Conservation (phyloP, 2,113 vertebrate genomes). For the Burhinus oedicnemus region DNA sequence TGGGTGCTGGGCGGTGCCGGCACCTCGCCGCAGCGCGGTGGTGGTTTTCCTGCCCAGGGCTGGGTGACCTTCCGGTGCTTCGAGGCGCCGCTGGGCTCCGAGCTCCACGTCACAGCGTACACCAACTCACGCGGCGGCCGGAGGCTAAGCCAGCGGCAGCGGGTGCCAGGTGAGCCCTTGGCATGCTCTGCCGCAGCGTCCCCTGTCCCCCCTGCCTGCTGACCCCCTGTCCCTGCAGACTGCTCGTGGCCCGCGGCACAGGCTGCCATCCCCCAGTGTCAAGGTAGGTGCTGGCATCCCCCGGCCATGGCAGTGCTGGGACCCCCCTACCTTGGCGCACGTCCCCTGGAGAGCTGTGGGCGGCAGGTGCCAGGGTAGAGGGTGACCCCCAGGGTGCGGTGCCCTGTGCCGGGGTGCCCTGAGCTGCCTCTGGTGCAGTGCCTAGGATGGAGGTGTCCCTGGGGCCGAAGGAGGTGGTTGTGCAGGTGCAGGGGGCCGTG, state of each 20-base stretch:
- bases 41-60: slow-evolving; percentile 72
- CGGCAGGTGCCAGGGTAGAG: background rate
- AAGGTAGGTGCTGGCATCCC: slow-evolving; percentile 50
- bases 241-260: slow-evolving; percentile 63
- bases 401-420: background rate
- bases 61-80: slow-evolving; percentile 76
- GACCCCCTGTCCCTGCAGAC: slow-evolving; percentile 62
- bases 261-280: slow-evolving; percentile 66
- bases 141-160: slow-evolving; percentile 47
- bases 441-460: slow-evolving; percentile 58
- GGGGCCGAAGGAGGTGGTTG: slow-evolving; percentile 11
- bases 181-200: fast-evolving
- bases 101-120: slow-evolving; percentile 65
- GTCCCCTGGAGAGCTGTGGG: background rate
- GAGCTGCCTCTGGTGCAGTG: background rate
- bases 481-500: slow-evolving; percentile 22
- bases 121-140: background rate
- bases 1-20: background rate
- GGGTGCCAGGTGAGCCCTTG: slow-evolving; percentile 71
- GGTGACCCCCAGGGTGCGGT: fast-evolving
- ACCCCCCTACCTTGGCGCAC: fast-evolving
- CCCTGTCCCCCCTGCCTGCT: background rate
- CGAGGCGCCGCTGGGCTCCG: slow-evolving; percentile 27
- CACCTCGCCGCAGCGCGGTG: background rate
- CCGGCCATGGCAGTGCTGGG: fast-evolving